Percentiles rank a stretch among this genome's conserved stretches.
Conservation (phyloP, 2,888 invertebrate species). For the Idaea aversata region DNA sequence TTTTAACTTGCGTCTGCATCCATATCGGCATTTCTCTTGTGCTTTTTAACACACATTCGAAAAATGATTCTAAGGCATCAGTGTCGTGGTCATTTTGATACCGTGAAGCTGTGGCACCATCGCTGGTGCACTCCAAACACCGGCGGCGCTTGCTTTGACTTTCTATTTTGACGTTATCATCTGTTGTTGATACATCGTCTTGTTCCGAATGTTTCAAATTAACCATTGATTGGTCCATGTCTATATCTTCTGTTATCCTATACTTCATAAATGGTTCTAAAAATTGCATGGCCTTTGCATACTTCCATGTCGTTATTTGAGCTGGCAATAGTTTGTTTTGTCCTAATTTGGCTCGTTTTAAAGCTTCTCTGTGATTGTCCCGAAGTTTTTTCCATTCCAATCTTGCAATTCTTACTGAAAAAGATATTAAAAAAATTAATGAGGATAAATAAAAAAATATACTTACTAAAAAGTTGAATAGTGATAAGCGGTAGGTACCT, state of each 20-base stretch:
- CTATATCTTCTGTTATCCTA: constrained; percentile 68
- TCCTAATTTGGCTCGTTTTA: constrained; percentile 68
- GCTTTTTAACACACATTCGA: constrained; percentile 62
- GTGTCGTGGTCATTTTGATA: constrained; percentile 34
- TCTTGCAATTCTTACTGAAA: constrained; percentile 65
- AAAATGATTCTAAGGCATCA: constrained; percentile 66
- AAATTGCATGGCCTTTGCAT: constrained; percentile 72
- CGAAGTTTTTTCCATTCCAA: constrained; percentile 71
- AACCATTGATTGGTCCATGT: constrained; percentile 48
- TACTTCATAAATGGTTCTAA: constrained; percentile 74
- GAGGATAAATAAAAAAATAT: no score
- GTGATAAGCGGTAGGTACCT: background rate
- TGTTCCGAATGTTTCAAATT: constrained; percentile 44
- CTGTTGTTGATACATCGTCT: constrained; percentile 53
- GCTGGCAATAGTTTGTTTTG: constrained; percentile 70
- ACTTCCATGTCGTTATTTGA: constrained; percentile 74
- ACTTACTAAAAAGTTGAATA: background rate
- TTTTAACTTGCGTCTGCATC: constrained; percentile 75
- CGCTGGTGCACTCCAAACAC: constrained; percentile 32
- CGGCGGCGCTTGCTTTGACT: constrained; percentile 44
- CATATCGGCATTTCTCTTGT: constrained; percentile 67
- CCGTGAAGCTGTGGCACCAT: constrained; percentile 20
- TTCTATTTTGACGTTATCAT: constrained; percentile 31
- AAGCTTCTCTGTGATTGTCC: constrained; percentile 68
- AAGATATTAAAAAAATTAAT: constrained; percentile 1